These are phyloP conservation scores for Sycophila texana DNA, from an alignment of 2,888 invertebrate genomes.

Conservation along the genomic window DNA sequence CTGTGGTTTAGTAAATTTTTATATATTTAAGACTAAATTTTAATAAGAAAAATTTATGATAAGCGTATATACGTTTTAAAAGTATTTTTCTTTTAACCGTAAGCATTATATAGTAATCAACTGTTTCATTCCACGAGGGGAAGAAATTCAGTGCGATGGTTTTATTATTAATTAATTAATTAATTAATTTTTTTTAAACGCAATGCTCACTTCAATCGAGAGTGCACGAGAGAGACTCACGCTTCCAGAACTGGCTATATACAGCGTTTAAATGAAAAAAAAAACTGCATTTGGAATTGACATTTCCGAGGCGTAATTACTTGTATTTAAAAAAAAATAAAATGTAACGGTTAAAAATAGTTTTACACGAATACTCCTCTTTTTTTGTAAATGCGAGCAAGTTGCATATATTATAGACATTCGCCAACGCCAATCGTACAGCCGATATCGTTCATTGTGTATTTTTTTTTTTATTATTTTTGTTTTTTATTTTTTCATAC, in stretches of 20 bases:
- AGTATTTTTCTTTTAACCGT: not conserved
- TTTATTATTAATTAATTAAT: slow-evolving; percentile 17
- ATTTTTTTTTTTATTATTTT: not conserved
- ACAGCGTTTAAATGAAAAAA: not conserved
- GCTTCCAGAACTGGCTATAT: slow-evolving; percentile 49
- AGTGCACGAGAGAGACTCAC: slow-evolving; percentile 45
- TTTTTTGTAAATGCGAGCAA: slow-evolving; percentile 10
- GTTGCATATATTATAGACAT: too few relatives aligned
- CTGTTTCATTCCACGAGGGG: slow-evolving; percentile 13
- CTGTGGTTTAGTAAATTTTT: not conserved
- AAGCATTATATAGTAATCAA: slow-evolving; percentile 28
- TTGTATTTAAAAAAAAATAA: slow-evolving; percentile 8
- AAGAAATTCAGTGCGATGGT: slow-evolving; percentile 13
- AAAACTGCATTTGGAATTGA: slow-evolving; percentile 41
- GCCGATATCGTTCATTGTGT: not conserved
- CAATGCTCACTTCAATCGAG: slow-evolving; percentile 20
- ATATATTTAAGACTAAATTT: not conserved
- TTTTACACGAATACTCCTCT: slow-evolving; percentile 40
- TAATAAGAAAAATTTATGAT: not conserved
- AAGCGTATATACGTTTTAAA: not conserved
- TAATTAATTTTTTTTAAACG: not conserved
- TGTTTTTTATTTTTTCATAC: not conserved
- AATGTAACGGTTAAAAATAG: slow-evolving; percentile 31
- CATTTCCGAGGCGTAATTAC: slow-evolving; percentile 21
- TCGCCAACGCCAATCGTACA: too few relatives aligned